Base-by-base conservation (phyloP, 2,797 vertebrate species). In the Lacerta bilineata region DNA sequence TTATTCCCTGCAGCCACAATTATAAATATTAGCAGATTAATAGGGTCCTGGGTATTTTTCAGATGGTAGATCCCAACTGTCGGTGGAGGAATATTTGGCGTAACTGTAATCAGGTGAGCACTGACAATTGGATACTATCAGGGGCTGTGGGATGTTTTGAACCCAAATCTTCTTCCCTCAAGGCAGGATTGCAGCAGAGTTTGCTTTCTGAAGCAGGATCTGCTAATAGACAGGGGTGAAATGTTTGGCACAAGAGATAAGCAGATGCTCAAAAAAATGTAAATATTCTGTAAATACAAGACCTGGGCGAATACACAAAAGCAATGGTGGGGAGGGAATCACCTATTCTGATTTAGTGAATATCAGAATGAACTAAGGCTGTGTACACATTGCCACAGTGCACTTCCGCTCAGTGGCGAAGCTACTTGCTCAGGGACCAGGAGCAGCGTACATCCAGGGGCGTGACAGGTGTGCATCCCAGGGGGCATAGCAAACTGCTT, bases 1-100 rank as follows among this genome's bases (percentile, higher is more conserved):
- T 87, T 87, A 71, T 87, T 94, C 91, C 90, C 88, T 91, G 82
- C 90, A 90, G 93, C 43, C 88, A 74, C 71, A 4, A 41, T 55
- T 86, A 66, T 5, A 94, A 93, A 93, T 61, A 59, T 68, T 0
- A 83, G 71, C 92, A 82, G 88, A 93, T 91, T 87, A 81, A 92
- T 29, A 72, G 78, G 69, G 71, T 55, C 55, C 83, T 89, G 90
- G 64, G 90, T 71, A 0, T 27, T 80, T 84, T 39, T 64, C 61
- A 41, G 43, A 43, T 0, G 23, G 88, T 29, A 4, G 2, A n/a
- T 2, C 2, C 68, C 8, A 1, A 61, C n/a, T 82, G 1, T 81
- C 55, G 68, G 5, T 0, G 0, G 0, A 80, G 23, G 5, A 83
- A 43, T 17, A 8, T 29, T 90, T 82, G 13, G 59, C 81, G 29